phyloP scores from a whole-genome alignment of 2,113 vertebrate species.

The Pitta sordida region DNA sequence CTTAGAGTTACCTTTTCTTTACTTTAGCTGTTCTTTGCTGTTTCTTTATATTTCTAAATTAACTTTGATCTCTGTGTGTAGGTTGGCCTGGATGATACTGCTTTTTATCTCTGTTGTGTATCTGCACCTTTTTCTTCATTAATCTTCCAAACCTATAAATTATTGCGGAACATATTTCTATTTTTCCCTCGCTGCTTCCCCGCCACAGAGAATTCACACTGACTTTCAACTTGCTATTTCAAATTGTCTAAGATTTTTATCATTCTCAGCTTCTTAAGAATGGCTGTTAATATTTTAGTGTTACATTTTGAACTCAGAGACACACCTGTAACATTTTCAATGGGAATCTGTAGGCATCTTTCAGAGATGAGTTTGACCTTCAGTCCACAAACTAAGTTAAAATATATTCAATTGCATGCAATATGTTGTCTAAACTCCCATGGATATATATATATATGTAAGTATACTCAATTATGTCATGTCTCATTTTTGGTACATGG shows the following conservation, averaged over 20 bases:
- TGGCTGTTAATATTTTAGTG: background rate
- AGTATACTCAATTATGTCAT: background rate
- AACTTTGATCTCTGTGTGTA: conserved; percentile 23
- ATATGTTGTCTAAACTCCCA: background rate
- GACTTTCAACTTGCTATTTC: conserved; percentile 18
- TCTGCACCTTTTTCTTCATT: conserved; percentile 32
- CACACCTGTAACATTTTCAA: background rate
- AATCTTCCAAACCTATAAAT: conserved; percentile 59
- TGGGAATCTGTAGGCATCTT: background rate
- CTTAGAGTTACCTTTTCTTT: background rate
- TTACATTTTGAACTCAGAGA: background rate
- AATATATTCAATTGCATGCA: background rate
- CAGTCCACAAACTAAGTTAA: background rate
- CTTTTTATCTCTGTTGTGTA: conserved; percentile 56
- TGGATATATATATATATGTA: background rate
- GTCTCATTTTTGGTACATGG: background rate
- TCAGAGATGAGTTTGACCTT: background rate
- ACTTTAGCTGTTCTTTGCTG: background rate
- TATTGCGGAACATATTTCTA: conserved; percentile 12
- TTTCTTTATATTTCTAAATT: conserved; percentile 34
- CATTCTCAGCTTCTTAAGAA: background rate
- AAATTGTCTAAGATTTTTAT: conserved; percentile 22
- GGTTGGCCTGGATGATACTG: conserved; percentile 20
- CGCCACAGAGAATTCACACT: conserved; percentile 10
- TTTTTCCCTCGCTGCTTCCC: conserved; percentile 4